Evolutionary conservation across 1,140 invertebrate species (phyloP).

Genomic region (Bombyx mandarina): DNA sequence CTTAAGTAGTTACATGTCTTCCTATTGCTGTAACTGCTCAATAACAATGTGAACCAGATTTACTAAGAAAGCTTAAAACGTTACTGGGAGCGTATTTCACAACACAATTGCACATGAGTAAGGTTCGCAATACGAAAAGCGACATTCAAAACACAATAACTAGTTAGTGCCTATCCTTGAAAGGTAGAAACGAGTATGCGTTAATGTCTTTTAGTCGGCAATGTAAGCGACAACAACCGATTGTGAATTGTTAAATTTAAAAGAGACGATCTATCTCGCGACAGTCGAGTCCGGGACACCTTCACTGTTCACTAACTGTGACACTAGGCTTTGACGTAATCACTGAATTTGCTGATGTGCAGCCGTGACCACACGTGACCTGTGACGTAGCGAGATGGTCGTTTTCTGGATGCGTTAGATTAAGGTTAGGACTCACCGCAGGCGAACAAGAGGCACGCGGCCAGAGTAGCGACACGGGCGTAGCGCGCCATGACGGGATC

Average conservation of each 20-base stretch:
- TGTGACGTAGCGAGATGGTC: slow-evolving; percentile 59
- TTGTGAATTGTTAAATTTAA: slow-evolving; percentile 43
- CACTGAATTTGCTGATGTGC: slow-evolving; percentile 45
- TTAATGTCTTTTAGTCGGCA: slow-evolving; percentile 52
- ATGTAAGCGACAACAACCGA: slow-evolving; percentile 33
- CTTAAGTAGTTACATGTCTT: slow-evolving; percentile 23
- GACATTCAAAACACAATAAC: slow-evolving; percentile 10
- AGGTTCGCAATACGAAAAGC: slow-evolving; percentile 37
- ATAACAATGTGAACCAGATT: slow-evolving; percentile 12
- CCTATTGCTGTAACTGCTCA: slow-evolving; percentile 24
- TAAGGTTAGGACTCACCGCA: slow-evolving; percentile 70
- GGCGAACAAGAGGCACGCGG: slow-evolving; percentile 69
- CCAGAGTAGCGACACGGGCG: slow-evolving; percentile 69
- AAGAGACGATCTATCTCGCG: slow-evolving; percentile 52
- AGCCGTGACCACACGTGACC: slow-evolving; percentile 35
- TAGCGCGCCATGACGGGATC: slow-evolving; percentile 73
- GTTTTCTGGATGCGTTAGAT: slow-evolving; percentile 55
- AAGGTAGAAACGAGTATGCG: slow-evolving; percentile 28
- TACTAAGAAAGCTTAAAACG: slow-evolving; percentile 5
- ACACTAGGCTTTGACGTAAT: slow-evolving; percentile 45
- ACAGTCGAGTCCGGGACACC: slow-evolving; percentile 35
- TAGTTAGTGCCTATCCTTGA: slow-evolving; percentile 50
- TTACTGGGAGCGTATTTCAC: slow-evolving; percentile 19
- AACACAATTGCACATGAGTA: slow-evolving; percentile 27
- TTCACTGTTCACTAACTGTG: slow-evolving; percentile 61